phyloP scores from a whole-genome alignment of 30 jellyfish, hydroid and myxozoan species.

The Hydractinia echinata region DNA sequence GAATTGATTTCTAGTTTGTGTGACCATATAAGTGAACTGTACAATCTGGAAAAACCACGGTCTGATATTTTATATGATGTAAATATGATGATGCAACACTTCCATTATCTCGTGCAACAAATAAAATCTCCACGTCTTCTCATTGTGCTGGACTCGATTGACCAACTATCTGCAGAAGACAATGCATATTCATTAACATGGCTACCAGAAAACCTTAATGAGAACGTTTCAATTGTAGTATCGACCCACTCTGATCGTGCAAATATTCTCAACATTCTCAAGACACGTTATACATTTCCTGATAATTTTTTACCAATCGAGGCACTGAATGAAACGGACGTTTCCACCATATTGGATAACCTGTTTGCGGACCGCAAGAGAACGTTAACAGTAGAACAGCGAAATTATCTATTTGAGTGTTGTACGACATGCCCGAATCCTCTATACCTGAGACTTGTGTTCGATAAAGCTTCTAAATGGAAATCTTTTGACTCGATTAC shows the following conservation, averaged over 20 bases:
- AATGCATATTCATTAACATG: neutral
- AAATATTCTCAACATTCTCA: neutral
- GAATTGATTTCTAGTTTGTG: neutral
- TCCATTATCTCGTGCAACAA: neutral
- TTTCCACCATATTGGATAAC: neutral
- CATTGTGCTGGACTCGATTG: slow-evolving; percentile 18
- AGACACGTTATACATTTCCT: neutral
- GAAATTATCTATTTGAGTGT: neutral
- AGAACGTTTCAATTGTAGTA: slow-evolving; percentile 16
- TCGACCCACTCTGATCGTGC: neutral
- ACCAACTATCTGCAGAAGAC: slow-evolving; percentile 1
- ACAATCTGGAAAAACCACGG: neutral
- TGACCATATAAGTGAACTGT: neutral
- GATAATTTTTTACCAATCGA: neutral
- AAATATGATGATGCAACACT: neutral
- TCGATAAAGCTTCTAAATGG: slow-evolving; percentile 43
- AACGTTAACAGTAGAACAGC: neutral
- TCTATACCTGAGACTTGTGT: slow-evolving; percentile 19
- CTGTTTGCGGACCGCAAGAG: neutral
- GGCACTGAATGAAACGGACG: neutral
- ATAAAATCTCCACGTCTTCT: neutral
- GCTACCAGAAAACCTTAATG: slow-evolving; percentile 7
- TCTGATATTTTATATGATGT: neutral
- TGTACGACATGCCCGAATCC: slow-evolving; percentile 9
- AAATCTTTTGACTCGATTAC: slow-evolving; percentile 17